Conservation (phyloP, 2,113 vertebrate genomes). For the Myxocyprinus asiaticus region DNA sequence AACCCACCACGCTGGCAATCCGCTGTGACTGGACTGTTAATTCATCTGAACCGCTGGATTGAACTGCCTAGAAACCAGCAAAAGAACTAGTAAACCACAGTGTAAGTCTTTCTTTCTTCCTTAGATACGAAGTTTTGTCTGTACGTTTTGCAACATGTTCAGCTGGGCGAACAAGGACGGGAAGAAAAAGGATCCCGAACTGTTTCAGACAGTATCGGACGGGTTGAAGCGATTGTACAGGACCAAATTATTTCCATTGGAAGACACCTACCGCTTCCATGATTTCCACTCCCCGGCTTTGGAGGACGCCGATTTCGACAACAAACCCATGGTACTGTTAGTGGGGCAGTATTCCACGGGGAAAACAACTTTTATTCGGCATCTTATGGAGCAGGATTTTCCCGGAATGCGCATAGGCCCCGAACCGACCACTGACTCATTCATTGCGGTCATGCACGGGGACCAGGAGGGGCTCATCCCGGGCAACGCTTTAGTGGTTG, state of each 20-base stretch:
- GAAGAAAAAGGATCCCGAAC: constrained; percentile 79
- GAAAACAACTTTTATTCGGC: constrained; percentile 86
- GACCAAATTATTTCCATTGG: constrained; percentile 83
- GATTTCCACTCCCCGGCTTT: constrained; percentile 87
- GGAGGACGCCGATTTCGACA: constrained; percentile 85
- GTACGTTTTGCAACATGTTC: constrained; percentile 72
- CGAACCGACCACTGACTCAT: constrained; percentile 68
- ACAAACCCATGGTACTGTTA: constrained; percentile 83
- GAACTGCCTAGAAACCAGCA: neutral
- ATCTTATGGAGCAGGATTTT: constrained; percentile 83
- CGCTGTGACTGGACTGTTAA: neutral
- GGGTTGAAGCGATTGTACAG: constrained; percentile 79
- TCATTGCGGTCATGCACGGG: constrained; percentile 82
- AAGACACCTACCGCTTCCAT: constrained; percentile 86
- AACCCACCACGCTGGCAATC: constrained; percentile 35
- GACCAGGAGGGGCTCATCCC: constrained; percentile 77
- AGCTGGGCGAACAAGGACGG: constrained; percentile 81
- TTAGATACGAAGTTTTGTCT: neutral
- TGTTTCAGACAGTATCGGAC: constrained; percentile 83
- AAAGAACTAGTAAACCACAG: neutral
- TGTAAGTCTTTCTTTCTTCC: neutral
- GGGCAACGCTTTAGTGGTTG: constrained; percentile 69
- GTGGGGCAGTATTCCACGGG: constrained; percentile 89
- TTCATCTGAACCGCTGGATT: constrained; percentile 6
- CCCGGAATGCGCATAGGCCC: constrained; percentile 82